Evolutionary conservation across 2,797 vertebrate genomes (phyloP), one percentile per base, ranked within the genome.

Genomic region (Poeciliopsis presidionis): DNA sequence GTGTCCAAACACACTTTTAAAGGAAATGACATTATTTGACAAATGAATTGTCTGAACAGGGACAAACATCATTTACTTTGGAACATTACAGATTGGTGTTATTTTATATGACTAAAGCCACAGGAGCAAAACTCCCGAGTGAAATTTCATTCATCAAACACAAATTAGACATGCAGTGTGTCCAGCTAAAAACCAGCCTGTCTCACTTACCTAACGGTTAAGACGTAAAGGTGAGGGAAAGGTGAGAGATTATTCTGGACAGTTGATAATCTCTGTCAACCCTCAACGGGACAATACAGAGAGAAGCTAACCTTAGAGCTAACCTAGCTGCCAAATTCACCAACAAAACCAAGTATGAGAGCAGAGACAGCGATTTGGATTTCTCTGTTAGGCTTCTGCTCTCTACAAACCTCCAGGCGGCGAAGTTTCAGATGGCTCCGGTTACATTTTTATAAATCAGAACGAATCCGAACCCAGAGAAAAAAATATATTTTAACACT

Each of bases 281-380:
- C 53, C 74, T 45, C 51, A 65, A 80, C 74, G 69, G 80, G 75
- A 49, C 73, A 82, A 74, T 55, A 8, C 7, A 61, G 53, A 75
- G 61, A 78, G 63, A 46, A 81, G 88, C 89, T 91, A 90, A 77
- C 84, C 78, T 70, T 28, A 36, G 1, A 86, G 86, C 87, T 94
- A 93, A 88, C 89, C 82, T 82, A 85, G 81, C 87, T 73, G 70
- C 80, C 77, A 72, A 30, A 81, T 78, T 67, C 51, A 73, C 78
- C 59, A 25, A 72, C 57, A 81, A 73, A 82, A 46, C 69, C 69
- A 72, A 65, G 77, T n/a, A 46, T 36, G 72, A 16, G 43, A 79
- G 57, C 46, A 61, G 25, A 2, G 76, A 73, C 81, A 71, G 71
- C 57, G 51, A 5, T 46, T 45, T 28, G 28, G n/a, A 16, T 67